Conservation (phyloP, 2,888 invertebrate species). For the Xestia rhomboidea region DNA sequence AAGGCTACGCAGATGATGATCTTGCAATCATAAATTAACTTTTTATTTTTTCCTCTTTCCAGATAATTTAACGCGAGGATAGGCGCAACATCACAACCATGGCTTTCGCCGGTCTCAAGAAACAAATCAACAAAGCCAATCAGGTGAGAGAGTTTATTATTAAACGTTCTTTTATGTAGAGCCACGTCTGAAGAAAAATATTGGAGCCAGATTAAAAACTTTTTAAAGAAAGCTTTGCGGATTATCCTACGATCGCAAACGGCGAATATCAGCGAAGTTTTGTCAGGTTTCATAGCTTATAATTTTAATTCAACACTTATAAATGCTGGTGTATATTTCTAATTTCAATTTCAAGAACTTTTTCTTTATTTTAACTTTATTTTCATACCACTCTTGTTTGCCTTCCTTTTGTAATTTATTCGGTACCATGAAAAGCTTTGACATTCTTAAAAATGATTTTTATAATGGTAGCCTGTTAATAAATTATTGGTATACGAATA, state of each 20-base stretch:
- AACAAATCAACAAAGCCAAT: constrained; percentile 99
- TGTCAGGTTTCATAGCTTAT: constrained; percentile 39
- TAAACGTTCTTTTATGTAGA: constrained; percentile 54
- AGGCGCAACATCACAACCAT: constrained; percentile 90
- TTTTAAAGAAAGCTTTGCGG: constrained; percentile 68
- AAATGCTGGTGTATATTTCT: constrained; percentile 18
- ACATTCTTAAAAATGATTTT: neutral
- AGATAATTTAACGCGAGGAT: constrained; percentile 72
- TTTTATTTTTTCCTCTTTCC: constrained; percentile 67
- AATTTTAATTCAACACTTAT: constrained; percentile 38
- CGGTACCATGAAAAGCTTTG: neutral
- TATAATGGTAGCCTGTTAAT: neutral
- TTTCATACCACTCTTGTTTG: neutral
- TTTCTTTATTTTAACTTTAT: constrained; percentile 7
- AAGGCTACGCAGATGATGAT: neutral
- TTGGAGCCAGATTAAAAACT: constrained; percentile 73
- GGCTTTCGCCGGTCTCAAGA: constrained; percentile 99
- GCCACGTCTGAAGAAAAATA: constrained; percentile 58
- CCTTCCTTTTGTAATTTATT: neutral
- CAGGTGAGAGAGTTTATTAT: constrained; percentile 92
- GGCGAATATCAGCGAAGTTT: constrained; percentile 68
- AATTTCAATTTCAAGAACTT: constrained; percentile 9
- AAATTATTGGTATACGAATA: constrained; percentile 6
- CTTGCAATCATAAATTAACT: neutral
- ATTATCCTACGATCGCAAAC: constrained; percentile 63